phyloP scores from a whole-genome alignment of 2,888 invertebrate genomes.

The Cerceris rybyensis region DNA sequence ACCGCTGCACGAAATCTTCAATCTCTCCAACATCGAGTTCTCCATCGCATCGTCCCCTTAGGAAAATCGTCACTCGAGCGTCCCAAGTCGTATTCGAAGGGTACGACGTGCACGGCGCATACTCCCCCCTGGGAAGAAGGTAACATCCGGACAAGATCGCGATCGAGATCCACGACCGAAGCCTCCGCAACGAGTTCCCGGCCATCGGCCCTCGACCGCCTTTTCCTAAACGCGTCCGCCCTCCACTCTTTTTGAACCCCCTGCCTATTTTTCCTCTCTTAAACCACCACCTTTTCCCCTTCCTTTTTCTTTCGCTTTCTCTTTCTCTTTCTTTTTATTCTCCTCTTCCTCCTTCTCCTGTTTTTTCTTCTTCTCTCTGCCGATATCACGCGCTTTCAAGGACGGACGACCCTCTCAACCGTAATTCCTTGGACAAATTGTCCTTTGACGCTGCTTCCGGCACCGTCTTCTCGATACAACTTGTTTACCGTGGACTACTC shows the following conservation, averaged over 20 bases:
- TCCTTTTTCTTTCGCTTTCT: neutral
- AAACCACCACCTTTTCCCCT: neutral
- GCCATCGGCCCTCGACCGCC: slow-evolving; percentile 76
- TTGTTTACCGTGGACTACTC: too few species aligned
- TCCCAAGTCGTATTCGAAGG: slow-evolving; percentile 48
- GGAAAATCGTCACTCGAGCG: slow-evolving; percentile 74
- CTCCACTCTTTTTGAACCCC: neutral
- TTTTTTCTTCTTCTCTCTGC: neutral
- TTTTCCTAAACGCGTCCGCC: neutral
- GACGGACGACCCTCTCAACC: neutral
- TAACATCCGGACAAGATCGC: slow-evolving; percentile 72
- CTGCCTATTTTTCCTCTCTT: neutral
- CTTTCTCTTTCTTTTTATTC: neutral
- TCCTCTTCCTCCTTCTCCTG: neutral
- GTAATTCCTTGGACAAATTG: too few species aligned
- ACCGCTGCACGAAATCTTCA: slow-evolving; percentile 74
- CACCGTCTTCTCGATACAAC: too few species aligned
- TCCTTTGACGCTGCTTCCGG: too few species aligned
- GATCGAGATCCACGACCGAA: slow-evolving; percentile 78
- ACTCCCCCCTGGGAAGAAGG: slow-evolving; percentile 69
- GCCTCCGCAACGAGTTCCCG: slow-evolving; percentile 80
- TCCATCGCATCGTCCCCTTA: slow-evolving; percentile 74
- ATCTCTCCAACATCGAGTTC: slow-evolving; percentile 69
- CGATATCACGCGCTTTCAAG: neutral
- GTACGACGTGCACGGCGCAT: slow-evolving; percentile 59